Conservation (phyloP, 2,888 invertebrate species). For the Neoscelio sp. region DNA sequence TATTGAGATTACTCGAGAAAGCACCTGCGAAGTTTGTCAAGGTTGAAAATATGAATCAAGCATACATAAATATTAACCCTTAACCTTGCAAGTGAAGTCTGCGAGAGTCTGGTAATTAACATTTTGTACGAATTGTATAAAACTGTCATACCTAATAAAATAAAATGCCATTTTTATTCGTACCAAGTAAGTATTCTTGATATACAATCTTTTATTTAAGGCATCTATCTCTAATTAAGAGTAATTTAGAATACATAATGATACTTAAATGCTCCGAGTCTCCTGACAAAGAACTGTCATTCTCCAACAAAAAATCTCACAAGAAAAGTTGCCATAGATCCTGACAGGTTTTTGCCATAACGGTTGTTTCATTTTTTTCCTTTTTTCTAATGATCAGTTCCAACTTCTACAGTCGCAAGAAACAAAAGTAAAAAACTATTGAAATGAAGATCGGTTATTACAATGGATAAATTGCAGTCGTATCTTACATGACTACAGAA, state of each 20-base stretch:
- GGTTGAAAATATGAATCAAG: slow-evolving; percentile 9
- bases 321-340: slow-evolving; percentile 9
- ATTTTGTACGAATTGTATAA: neutral
- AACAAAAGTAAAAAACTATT: too few relatives aligned
- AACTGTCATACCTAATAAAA: too few relatives aligned
- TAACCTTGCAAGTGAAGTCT: too few relatives aligned
- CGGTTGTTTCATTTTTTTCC: slow-evolving; percentile 14
- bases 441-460: slow-evolving; percentile 26
- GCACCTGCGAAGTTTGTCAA: slow-evolving; percentile 7
- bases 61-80: slow-evolving; percentile 14
- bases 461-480: slow-evolving; percentile 5
- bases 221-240: too few relatives aligned
- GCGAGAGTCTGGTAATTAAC: neutral
- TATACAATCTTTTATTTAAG: too few relatives aligned
- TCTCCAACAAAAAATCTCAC: slow-evolving; percentile 10
- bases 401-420: slow-evolving; percentile 4
- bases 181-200: too few relatives aligned
- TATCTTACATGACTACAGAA: too few relatives aligned
- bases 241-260: neutral
- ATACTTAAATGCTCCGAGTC: slow-evolving; percentile 12
- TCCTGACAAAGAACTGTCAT: slow-evolving; percentile 40
- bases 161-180: too few relatives aligned
- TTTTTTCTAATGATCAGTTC: too few relatives aligned
- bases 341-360: slow-evolving; percentile 28
- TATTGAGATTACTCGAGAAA: slow-evolving; percentile 11